These are phyloP conservation scores for Hycleus cichorii DNA, from an alignment of 1,140 invertebrate species.

Conservation along the genomic window DNA sequence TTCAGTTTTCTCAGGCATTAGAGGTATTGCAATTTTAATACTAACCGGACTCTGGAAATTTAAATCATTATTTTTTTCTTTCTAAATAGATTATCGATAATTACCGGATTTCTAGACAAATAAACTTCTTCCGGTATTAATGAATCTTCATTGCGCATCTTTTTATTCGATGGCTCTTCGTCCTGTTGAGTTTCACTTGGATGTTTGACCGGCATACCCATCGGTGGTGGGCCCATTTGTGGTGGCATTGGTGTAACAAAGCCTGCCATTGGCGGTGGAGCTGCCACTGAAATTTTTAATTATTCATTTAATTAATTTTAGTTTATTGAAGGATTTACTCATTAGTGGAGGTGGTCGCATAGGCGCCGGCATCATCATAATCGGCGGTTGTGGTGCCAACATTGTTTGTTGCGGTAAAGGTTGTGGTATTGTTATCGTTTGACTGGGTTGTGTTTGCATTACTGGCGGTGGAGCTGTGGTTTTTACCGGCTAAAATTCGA, in stretches of 20 bases:
- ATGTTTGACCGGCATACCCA: constrained; percentile 46
- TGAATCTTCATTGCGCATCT: constrained; percentile 84
- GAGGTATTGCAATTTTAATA: constrained; percentile 73
- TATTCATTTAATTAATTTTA: not conserved
- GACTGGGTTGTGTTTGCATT: constrained; percentile 38
- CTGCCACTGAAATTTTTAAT: constrained; percentile 28
- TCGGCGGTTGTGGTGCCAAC: constrained; percentile 49
- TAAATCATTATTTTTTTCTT: not conserved
- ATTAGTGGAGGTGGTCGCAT: constrained; percentile 56
- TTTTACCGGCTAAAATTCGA: constrained; percentile 28
- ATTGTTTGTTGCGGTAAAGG: constrained; percentile 44
- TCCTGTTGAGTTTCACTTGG: constrained; percentile 46
- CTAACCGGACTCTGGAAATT: constrained; percentile 55
- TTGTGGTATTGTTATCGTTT: constrained; percentile 47
- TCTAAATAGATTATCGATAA: constrained; percentile 2
- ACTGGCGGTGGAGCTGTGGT: constrained; percentile 36
- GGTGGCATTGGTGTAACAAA: constrained; percentile 44
- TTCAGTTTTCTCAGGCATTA: constrained; percentile 83
- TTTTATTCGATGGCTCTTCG: constrained; percentile 84
- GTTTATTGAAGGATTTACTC: constrained; percentile 39
- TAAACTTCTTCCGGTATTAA: constrained; percentile 84
- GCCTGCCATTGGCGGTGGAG: constrained; percentile 46
- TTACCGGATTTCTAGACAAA: constrained; percentile 54
- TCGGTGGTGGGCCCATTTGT: constrained; percentile 35
- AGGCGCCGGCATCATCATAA: constrained; percentile 60